Evolutionary conservation across 2,888 invertebrate species (phyloP), one percentile per base, ranked within the genome.

Genomic region (Pedicia rivosa): DNA sequence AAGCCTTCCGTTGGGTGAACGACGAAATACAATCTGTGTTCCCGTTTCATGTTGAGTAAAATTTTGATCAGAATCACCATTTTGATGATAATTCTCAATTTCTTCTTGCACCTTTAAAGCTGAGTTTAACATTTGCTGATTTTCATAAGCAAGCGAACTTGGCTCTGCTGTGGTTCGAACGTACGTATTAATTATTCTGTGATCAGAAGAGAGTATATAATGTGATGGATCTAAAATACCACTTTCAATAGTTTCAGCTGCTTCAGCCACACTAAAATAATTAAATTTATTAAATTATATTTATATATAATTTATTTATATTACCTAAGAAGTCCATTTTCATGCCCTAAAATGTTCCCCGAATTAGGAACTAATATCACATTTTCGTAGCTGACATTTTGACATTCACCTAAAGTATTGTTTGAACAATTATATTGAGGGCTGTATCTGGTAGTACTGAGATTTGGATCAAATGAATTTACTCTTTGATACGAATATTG

Each of bases 381-480:
- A 29, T 37, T 37, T 12, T 29, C 40, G 5, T 40, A 40, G 9
- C 17, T 36, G 3, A n/a, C 29, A 6, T 36, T 36, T 9, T 19
- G 14, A 15, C 14, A 25, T n/a, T 34, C 24, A n/a, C 16, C 25
- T 15, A 24, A 12, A 6, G 16, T 16, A 16, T n/a, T 25, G 6
- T 16, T 14, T 7, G 24, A 16, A 16, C 24, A 24, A 22, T 33
- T 15, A 4, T 33, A 24, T 19, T 32, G 36, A 4, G 39, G 39
- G 6, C 33, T 28, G 9, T 33, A 37, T 7, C 37, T 19, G 9
- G 37, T 31, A 5, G 30, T 30, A 17, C 30, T 19, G 12, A 30
- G 30, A 40, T 40, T 40, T 10, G 40, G 40, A 20, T 40, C 40
- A 35, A 34, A 40, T 1, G 40, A 12, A 19, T 37, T 40, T 3